These are phyloP conservation scores for Malacoctenus gilli DNA, from an alignment of 2,797 vertebrate genomes.

Conservation along the genomic window DNA sequence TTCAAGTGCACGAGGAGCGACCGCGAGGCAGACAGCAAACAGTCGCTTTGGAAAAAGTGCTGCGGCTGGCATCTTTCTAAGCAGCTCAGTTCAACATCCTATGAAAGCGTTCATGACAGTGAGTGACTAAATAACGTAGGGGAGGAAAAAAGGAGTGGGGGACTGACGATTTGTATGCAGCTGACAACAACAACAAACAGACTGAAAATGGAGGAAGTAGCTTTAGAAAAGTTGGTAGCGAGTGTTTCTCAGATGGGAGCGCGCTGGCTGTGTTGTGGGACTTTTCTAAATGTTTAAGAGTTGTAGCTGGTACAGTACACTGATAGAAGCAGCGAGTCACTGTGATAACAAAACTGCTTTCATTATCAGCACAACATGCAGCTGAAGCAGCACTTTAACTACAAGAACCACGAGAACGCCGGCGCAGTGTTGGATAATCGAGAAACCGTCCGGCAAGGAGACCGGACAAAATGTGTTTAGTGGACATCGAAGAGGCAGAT, in stretches of 20 bases:
- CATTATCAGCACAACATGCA: constrained; percentile 36
- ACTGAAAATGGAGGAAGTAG: constrained; percentile 19
- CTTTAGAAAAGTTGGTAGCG: constrained; percentile 16
- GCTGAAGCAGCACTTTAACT: constrained; percentile 31
- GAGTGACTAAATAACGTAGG: constrained; percentile 40
- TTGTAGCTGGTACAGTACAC: constrained; percentile 30
- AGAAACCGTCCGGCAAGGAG: background rate
- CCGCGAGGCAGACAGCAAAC: constrained; percentile 39
- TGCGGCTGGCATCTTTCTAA: constrained; percentile 49
- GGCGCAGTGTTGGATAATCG: constrained; percentile 1
- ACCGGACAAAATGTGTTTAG: background rate
- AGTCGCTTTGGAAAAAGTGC: constrained; percentile 37
- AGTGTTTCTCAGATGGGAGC: constrained; percentile 21
- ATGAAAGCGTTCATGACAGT: constrained; percentile 43
- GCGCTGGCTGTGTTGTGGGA: constrained; percentile 16
- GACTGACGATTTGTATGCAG: constrained; percentile 29
- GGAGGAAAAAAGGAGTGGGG: constrained; percentile 24
- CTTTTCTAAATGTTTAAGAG: constrained; percentile 31
- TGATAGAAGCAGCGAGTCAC: constrained; percentile 21
- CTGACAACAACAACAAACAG: constrained; percentile 33
- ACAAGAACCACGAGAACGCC: constrained; percentile 11
- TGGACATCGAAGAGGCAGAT: background rate
- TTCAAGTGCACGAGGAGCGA: constrained; percentile 10
- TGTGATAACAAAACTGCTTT: constrained; percentile 39
- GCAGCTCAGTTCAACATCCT: constrained; percentile 33